Percentiles rank a stretch among this genome's conserved stretches.
Evolutionary conservation across 1,140 invertebrate genomes (phyloP).

Genomic region (Rhagoletis zephyria): DNA sequence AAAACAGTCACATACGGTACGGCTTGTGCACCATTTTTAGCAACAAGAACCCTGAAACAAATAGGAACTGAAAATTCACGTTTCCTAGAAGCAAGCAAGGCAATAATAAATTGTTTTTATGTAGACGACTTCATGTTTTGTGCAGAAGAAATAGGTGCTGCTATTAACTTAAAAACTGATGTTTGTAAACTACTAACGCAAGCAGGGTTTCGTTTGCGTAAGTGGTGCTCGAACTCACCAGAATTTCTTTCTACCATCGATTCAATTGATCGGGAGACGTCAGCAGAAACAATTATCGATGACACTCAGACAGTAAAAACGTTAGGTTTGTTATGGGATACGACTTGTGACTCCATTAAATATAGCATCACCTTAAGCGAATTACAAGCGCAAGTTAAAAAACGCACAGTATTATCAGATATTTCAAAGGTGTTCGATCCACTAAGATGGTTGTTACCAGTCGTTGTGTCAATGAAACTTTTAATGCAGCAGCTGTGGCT

Average conservation of each 20-base stretch:
- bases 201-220: conserved; percentile 61
- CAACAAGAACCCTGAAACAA: conserved; percentile 43
- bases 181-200: conserved; percentile 53
- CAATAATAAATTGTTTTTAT: conserved; percentile 40
- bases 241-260: conserved; percentile 35
- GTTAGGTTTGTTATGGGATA: conserved; percentile 42
- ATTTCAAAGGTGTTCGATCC: conserved; percentile 69
- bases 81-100: neutral
- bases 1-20: conserved; percentile 54
- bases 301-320: conserved; percentile 30
- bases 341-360: neutral
- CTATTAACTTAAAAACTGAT: neutral
- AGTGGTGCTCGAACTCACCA: conserved; percentile 62
- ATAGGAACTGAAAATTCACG: conserved; percentile 1
- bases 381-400: conserved; percentile 61
- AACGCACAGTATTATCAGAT: conserved; percentile 69
- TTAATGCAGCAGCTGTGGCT: conserved; percentile 72
- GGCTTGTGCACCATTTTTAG: conserved; percentile 47
- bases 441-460: conserved; percentile 68
- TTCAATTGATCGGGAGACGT: neutral
- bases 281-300: neutral
- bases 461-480: conserved; percentile 68
- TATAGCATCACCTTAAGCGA: conserved; percentile 24
- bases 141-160: neutral
- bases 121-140: conserved; percentile 54